phyloP scores from a whole-genome alignment of 2,888 invertebrate species.

The Machimus rusticus region DNA sequence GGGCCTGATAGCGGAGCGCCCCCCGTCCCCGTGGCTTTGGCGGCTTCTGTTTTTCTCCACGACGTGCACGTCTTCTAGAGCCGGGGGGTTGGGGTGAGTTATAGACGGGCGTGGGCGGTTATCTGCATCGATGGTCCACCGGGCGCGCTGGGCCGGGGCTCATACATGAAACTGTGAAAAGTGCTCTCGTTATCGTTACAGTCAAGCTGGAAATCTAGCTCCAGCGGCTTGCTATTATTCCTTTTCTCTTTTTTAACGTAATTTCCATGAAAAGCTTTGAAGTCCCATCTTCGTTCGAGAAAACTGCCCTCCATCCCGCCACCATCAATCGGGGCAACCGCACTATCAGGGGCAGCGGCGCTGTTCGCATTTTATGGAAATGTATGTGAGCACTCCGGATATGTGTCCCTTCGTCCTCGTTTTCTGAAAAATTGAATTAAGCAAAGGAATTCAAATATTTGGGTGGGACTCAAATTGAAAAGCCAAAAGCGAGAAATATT shows the following conservation, averaged over 20 bases:
- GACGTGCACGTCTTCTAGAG: background rate
- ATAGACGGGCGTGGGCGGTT: background rate
- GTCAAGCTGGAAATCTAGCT: background rate
- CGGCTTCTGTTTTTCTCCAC: constrained; percentile 2
- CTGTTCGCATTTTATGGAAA: constrained; percentile 20
- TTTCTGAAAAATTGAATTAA: constrained; percentile 38
- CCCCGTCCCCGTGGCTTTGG: background rate
- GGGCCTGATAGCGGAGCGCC: background rate
- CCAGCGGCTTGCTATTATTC: background rate
- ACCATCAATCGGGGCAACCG: background rate
- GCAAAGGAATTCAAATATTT: constrained; percentile 38
- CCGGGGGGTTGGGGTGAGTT: background rate
- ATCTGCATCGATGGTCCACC: background rate
- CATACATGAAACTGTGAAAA: background rate
- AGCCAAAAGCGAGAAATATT: constrained; percentile 36
- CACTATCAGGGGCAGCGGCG: background rate
- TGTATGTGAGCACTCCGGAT: background rate
- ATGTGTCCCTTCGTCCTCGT: constrained; percentile 19
- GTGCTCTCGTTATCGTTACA: constrained; percentile 19
- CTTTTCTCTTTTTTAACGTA: constrained; percentile 7
- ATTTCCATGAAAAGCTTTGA: constrained; percentile 35
- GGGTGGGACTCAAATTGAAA: constrained; percentile 29
- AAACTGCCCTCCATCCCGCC: background rate
- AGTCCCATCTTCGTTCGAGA: background rate
- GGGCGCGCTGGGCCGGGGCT: background rate